Evolutionary conservation across 2,888 invertebrate genomes (phyloP).

Genomic region (Drosophila limbata): DNA sequence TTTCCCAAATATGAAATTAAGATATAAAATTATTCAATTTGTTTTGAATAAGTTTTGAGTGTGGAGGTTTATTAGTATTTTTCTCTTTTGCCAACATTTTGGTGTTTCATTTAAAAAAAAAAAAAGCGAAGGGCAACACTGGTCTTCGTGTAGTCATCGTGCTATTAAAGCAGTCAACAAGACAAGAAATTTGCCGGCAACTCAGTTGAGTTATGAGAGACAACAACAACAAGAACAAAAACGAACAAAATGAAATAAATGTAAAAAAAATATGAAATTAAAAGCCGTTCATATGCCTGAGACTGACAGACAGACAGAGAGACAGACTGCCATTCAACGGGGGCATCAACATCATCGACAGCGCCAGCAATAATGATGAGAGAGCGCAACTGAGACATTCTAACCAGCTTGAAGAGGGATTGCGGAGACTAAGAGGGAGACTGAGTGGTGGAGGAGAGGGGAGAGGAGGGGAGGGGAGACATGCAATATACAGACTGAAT

Average conservation of each 20-base stretch:
- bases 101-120: neutral
- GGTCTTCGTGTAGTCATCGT: constrained; percentile 70
- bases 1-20: no score
- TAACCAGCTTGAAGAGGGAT: constrained; percentile 47
- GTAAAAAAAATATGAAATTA: constrained; percentile 58
- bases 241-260: constrained; percentile 5
- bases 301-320: constrained; percentile 9
- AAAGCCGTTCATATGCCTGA: constrained; percentile 70
- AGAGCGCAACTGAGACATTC: constrained; percentile 58
- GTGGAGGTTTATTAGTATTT: neutral
- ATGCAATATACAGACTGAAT: constrained; percentile 16
- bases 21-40: no score
- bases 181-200: constrained; percentile 48
- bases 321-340: constrained; percentile 47
- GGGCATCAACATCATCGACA: constrained; percentile 54
- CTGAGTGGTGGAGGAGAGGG: neutral
- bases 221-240: constrained; percentile 19
- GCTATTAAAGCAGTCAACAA: constrained; percentile 67
- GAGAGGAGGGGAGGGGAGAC: neutral
- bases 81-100: neutral
- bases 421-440: neutral
- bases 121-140: neutral
- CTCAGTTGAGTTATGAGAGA: constrained; percentile 36
- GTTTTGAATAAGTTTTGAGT: no score
- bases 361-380: constrained; percentile 61